These are phyloP conservation scores for Phylloscopus collybita DNA, from an alignment of 2,797 vertebrate species.

Conservation along the genomic window DNA sequence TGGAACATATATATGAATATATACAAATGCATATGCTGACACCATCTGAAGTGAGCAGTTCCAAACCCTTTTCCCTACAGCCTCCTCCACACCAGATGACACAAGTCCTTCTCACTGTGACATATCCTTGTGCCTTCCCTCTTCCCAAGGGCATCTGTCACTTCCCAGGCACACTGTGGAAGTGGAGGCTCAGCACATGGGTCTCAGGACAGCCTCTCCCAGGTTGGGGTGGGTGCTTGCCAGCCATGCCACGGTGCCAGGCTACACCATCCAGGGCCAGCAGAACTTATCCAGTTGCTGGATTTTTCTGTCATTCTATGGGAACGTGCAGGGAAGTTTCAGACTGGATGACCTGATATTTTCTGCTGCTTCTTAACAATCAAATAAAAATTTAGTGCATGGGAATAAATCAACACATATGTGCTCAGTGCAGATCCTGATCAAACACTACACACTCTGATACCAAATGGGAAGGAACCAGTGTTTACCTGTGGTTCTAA, in stretches of 20 bases:
- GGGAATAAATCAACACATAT: background rate
- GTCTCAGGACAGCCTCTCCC: accelerated
- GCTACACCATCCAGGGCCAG: background rate
- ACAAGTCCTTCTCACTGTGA: accelerated
- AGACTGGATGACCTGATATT: background rate
- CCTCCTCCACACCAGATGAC: background rate
- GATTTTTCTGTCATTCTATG: background rate
- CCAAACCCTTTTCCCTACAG: background rate
- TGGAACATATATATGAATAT: background rate
- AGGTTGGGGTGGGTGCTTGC: background rate
- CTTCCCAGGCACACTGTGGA: accelerated
- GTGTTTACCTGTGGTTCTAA: background rate
- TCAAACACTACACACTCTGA: background rate
- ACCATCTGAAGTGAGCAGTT: background rate
- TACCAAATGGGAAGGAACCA: background rate
- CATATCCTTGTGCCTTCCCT: accelerated
- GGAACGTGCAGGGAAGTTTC: background rate
- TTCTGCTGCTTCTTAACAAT: background rate
- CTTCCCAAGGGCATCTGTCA: background rate
- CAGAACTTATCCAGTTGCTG: background rate
- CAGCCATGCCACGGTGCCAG: accelerated
- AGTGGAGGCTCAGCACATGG: accelerated
- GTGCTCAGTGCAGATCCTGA: background rate
- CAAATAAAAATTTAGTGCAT: background rate
- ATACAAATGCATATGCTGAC: background rate